phyloP scores from a whole-genome alignment of 2,797 vertebrate genomes.

The Sebastes trivittatus region DNA sequence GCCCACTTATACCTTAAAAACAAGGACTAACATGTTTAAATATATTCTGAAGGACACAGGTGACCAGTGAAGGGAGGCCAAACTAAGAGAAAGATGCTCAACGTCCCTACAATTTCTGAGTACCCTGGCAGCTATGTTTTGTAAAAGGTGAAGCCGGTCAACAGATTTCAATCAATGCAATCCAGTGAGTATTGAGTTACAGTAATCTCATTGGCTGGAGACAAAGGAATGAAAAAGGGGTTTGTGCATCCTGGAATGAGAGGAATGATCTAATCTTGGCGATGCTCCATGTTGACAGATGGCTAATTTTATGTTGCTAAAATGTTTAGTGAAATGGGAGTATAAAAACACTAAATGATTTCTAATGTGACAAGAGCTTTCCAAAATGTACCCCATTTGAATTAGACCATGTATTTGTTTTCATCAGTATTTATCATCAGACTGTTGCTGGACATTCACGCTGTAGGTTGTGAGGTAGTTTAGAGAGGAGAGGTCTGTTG shows the following conservation, averaged over 20 bases:
- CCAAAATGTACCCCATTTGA: not conserved
- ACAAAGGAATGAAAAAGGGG: not conserved
- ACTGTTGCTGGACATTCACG: not conserved
- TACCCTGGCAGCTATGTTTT: not conserved
- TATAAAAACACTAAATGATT: not conserved
- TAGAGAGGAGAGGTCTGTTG: not conserved
- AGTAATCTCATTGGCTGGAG: not conserved
- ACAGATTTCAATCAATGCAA: not conserved
- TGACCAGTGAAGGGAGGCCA: not conserved
- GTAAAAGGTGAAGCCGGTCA: not conserved
- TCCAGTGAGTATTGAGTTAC: not conserved
- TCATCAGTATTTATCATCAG: not conserved
- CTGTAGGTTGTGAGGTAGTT: not conserved
- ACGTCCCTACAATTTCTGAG: not conserved
- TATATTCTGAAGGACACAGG: not conserved
- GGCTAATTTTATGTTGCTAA: slow-evolving; percentile 14
- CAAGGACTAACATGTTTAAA: not conserved
- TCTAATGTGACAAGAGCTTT: not conserved
- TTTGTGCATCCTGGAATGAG: slow-evolving; percentile 9
- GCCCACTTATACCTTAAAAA: not conserved
- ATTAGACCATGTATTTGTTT: not conserved
- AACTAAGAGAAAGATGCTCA: not conserved
- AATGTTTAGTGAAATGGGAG: slow-evolving; percentile 22
- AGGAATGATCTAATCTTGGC: slow-evolving; percentile 2
- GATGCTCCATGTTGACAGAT: slow-evolving; percentile 24